phyloP scores from a whole-genome alignment of 2,113 vertebrate species.

The Ictidomys tridecemlineatus region DNA sequence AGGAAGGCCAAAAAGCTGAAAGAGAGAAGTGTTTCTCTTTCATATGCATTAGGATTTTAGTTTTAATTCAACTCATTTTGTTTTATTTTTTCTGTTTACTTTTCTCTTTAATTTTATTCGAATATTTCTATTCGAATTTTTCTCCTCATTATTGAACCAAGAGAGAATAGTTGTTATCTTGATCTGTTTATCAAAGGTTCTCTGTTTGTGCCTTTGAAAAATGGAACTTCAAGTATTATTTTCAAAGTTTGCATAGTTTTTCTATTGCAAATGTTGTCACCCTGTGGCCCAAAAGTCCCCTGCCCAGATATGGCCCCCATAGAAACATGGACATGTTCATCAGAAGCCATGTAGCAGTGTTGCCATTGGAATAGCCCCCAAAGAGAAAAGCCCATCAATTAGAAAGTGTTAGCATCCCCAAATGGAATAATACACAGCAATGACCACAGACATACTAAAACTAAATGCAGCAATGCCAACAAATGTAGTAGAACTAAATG shows the following conservation, averaged over 20 bases:
- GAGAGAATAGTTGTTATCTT: neutral
- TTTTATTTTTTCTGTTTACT: neutral
- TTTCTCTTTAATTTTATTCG: neutral
- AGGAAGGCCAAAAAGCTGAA: neutral
- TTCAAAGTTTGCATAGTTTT: neutral
- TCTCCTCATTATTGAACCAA: neutral
- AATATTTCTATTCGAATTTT: neutral
- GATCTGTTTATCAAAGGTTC: neutral
- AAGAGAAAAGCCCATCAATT: neutral
- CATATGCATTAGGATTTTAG: neutral
- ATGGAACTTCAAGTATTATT: neutral
- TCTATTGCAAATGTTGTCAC: neutral
- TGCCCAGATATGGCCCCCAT: too few relatives aligned
- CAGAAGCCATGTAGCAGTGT: fast-evolving
- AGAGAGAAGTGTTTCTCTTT: neutral
- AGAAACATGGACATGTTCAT: neutral
- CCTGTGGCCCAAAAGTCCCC: neutral
- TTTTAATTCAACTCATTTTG: neutral
- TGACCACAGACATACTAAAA: too few relatives aligned
- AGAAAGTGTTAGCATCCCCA: too few relatives aligned
- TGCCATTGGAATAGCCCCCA: too few relatives aligned
- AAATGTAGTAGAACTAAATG: too few relatives aligned
- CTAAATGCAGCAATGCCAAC: neutral
- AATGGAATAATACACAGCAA: neutral
- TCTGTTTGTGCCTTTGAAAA: neutral